Evolutionary conservation across 1,140 invertebrate species (phyloP).

Genomic region (Pseudomyrmex cubaensis): DNA sequence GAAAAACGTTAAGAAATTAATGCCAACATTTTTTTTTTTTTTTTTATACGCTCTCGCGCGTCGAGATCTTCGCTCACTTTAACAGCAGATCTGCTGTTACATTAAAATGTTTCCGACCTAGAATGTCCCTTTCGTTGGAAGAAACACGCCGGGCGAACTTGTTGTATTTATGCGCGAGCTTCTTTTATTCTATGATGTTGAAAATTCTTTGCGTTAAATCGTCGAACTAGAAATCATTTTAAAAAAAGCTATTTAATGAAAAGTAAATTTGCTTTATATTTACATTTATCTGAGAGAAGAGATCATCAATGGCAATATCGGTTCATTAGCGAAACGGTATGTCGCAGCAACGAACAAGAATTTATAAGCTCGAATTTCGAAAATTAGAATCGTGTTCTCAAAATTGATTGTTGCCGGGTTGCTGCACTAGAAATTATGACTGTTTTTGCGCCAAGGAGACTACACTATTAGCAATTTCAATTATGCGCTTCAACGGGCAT

Average conservation of each 20-base stretch:
- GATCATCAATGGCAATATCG: neutral
- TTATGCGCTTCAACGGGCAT: constrained; percentile 60
- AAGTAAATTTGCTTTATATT: no score
- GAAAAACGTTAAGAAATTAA: constrained; percentile 37
- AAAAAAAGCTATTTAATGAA: no score
- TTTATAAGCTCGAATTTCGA: neutral
- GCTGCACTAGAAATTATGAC: constrained; percentile 32
- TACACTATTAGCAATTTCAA: constrained; percentile 53
- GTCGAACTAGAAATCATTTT: no score
- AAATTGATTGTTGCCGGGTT: constrained; percentile 7
- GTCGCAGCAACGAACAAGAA: neutral
- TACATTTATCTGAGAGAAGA: no score
- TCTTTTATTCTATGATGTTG: no score
- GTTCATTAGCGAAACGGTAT: neutral
- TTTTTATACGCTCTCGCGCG: neutral
- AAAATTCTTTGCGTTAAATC: no score
- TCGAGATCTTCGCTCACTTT: neutral
- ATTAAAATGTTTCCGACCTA: neutral
- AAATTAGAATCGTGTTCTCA: neutral
- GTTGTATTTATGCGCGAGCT: no score
- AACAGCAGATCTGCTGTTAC: neutral
- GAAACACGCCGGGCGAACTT: no score
- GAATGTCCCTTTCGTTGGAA: no score
- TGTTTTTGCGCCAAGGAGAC: constrained; percentile 45
- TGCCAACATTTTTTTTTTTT: neutral